These are phyloP conservation scores for Cheiracanthium punctorium DNA, from an alignment of 2,888 invertebrate species.

Conservation along the genomic window DNA sequence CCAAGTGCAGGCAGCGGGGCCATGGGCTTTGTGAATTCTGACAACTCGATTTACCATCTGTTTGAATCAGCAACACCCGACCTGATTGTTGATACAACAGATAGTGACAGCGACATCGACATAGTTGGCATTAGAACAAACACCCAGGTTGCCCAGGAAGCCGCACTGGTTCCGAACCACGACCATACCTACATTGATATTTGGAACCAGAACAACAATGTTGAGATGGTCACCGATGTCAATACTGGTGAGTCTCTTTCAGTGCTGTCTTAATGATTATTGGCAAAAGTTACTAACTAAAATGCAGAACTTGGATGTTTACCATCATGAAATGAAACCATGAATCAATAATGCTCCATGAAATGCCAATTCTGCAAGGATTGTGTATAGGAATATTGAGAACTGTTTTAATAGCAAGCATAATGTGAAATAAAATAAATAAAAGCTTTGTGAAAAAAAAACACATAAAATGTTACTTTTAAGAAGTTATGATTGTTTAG, in stretches of 20 bases:
- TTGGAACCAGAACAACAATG: conserved; percentile 59
- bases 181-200: conserved; percentile 64
- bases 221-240: conserved; percentile 61
- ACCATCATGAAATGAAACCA: too few species aligned
- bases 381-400: too few species aligned
- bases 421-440: too few species aligned
- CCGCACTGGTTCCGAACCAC: conserved; percentile 50
- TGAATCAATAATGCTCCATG: too few species aligned
- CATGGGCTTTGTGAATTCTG: conserved; percentile 53
- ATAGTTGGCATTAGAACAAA: conserved; percentile 67
- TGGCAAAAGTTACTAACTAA: too few species aligned
- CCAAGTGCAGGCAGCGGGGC: conserved; percentile 36
- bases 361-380: too few species aligned
- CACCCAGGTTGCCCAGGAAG: conserved; percentile 41
- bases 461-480: too few species aligned
- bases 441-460: too few species aligned
- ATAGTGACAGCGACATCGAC: conserved; percentile 70
- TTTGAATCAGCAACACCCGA: conserved; percentile 66
- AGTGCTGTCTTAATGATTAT: too few species aligned
- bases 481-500: too few species aligned
- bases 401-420: too few species aligned
- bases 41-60: conserved; percentile 43
- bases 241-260: conserved; percentile 62
- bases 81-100: conserved; percentile 67
- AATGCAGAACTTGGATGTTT: too few species aligned